These are phyloP conservation scores for Lepetodrilus schrolli DNA, from an alignment of 2,888 invertebrate genomes.

Conservation along the genomic window DNA sequence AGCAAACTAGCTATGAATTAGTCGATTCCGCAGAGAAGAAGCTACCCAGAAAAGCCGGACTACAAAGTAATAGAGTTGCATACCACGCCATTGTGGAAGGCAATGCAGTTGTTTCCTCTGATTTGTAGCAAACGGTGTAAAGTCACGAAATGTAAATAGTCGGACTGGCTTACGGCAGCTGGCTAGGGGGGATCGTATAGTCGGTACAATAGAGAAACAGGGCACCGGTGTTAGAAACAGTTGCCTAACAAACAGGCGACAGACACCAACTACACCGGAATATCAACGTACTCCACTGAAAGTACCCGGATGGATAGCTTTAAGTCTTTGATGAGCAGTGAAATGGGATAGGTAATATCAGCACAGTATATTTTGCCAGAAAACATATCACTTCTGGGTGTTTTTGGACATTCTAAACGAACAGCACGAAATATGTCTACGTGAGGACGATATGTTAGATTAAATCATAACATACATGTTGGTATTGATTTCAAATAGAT, in stretches of 20 bases:
- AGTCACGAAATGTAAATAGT: conserved; percentile 33
- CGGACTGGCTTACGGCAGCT: conserved; percentile 30
- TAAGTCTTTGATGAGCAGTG: conserved; percentile 1
- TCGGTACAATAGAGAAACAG: not conserved
- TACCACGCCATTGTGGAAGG: conserved; percentile 31
- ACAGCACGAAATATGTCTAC: not conserved
- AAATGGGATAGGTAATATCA: not conserved
- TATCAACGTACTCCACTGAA: not conserved
- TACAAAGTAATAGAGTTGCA: conserved; percentile 28
- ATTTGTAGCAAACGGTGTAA: conserved; percentile 32
- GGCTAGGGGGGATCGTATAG: conserved; percentile 3
- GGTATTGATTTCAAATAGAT: not conserved
- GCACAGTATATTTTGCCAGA: not conserved
- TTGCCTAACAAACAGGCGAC: conserved; percentile 12
- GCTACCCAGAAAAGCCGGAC: not conserved
- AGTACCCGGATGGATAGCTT: not conserved
- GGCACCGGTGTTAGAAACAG: conserved; percentile 17
- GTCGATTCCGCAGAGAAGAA: not conserved
- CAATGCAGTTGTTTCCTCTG: conserved; percentile 32
- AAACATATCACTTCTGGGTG: not conserved
- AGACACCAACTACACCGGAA: not conserved
- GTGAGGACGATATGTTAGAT: not conserved
- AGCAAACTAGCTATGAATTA: not conserved
- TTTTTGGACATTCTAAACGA: not conserved
- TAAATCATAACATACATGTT: not conserved